Evolutionary conservation across 2,888 invertebrate species (phyloP), one percentile per base, ranked within the genome.

Genomic region (Allacma fusca): DNA sequence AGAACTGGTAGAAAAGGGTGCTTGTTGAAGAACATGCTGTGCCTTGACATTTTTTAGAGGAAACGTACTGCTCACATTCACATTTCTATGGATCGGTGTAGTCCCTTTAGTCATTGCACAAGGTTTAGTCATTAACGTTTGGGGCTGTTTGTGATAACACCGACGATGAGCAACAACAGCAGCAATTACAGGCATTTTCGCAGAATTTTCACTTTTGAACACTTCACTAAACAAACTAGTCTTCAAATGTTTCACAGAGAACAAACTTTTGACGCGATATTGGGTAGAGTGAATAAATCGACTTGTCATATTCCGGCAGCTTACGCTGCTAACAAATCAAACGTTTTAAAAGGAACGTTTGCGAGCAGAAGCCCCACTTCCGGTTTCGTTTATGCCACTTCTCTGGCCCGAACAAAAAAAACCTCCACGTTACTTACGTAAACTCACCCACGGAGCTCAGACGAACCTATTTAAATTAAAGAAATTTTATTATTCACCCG

Each of bases 111-210:
- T 24, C 34, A 43, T 23, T 43, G 43, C 40, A 64, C 64, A 62
- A 64, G 29, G 62, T 21, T 44, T 29, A 68, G 43, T 75, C 29
- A 59, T 28, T 43, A 57, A 13, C 29, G 50, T 67, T 1, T 50
- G 64, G 19, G 26, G 21, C 23, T 73, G 73, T 34, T 72, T 72
- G 59, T 24, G 40, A 64, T 40, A 28, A 69, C 71, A 71, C n/a
- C 69, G 75, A 24, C 77, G 78, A 69, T 78, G 76, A 68, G 80
- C 80, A 1, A 72, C 80, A 21, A 80, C 80, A 16, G 76, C 78
- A 44, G 78, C 68, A 26, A 80, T 76, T 9, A 80, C 74, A 19
- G 80, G 80, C 80, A 80, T 80, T 74, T 59, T 62, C 21, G 13
- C 40, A 9, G 24, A n/a, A 73, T 28, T 72, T 19, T 19, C 74